phyloP scores from a whole-genome alignment of 2,113 vertebrate species.

The Probosciger aterrimus region DNA sequence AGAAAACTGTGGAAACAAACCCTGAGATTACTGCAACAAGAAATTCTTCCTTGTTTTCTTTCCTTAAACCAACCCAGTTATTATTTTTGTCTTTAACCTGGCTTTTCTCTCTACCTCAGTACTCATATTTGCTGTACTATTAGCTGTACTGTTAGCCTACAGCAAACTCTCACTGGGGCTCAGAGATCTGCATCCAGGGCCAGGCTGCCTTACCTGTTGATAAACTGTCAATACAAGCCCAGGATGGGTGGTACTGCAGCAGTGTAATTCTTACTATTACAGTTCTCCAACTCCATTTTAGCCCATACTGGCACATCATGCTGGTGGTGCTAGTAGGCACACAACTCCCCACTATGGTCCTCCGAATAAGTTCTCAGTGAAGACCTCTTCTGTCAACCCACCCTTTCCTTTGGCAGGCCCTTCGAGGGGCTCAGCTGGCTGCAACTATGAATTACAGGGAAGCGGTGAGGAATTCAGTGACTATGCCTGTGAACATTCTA shows the following conservation, averaged over 20 bases:
- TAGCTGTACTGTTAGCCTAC: background rate
- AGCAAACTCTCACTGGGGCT: background rate
- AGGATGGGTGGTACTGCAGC: background rate
- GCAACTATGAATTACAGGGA: background rate
- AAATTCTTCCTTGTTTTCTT: background rate
- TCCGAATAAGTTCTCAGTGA: background rate
- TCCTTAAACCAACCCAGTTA: background rate
- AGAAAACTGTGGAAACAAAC: constrained; percentile 76
- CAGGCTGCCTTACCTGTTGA: background rate
- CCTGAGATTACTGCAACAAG: background rate
- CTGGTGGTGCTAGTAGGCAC: accelerated
- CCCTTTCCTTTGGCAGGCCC: background rate
- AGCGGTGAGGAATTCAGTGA: background rate
- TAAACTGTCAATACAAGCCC: background rate
- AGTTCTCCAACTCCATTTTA: background rate
- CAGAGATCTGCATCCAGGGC: background rate
- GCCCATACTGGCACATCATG: background rate
- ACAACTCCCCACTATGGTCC: background rate
- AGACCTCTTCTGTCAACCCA: background rate
- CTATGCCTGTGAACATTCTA: background rate
- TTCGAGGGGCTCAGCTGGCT: background rate
- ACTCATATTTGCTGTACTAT: background rate
- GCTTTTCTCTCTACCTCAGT: background rate
- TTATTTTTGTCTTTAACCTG: background rate
- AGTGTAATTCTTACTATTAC: background rate